A percentile compares a stretch with the other conserved stretches of the same genome.
phyloP scores from a whole-genome alignment of 2,113 vertebrate genomes.

The Tonatia bakeri region DNA sequence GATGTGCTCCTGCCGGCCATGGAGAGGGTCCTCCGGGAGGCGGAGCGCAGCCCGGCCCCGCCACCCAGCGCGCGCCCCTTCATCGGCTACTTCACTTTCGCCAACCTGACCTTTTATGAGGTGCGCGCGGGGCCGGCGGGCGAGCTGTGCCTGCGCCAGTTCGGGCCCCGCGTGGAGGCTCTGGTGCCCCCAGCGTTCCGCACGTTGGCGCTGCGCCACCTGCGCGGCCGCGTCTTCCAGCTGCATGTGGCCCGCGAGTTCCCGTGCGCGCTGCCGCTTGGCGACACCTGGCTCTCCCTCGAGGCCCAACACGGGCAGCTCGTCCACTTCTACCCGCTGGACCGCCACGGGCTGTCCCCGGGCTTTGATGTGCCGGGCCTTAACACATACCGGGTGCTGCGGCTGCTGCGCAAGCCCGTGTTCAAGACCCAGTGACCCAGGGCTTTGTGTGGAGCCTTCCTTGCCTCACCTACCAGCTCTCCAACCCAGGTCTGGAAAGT shows the following conservation, averaged over 20 bases:
- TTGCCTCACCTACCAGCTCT: background rate
- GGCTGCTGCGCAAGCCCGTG: conserved; percentile 81
- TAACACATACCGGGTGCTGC: conserved; percentile 89
- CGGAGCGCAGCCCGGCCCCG: conserved; percentile 78
- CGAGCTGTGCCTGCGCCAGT: conserved; percentile 91
- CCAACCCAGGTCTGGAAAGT: background rate
- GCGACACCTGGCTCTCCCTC: conserved; percentile 87
- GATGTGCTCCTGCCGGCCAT: conserved; percentile 87
- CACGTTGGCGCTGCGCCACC: conserved; percentile 87
- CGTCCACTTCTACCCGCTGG: conserved; percentile 88
- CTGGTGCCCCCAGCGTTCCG: conserved; percentile 86
- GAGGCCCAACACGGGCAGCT: conserved; percentile 92
- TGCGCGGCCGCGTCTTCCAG: conserved; percentile 89
- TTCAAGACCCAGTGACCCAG: conserved; percentile 78
- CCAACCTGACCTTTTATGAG: conserved; percentile 92
- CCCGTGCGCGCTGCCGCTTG: conserved; percentile 87
- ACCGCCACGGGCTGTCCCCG: conserved; percentile 85
- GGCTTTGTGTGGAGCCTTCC: fast-evolving
- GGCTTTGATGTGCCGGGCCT: conserved; percentile 93
- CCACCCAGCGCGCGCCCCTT: conserved; percentile 87
- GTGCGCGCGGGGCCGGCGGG: conserved; percentile 84
- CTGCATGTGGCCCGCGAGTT: conserved; percentile 90
- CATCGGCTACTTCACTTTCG: conserved; percentile 90
- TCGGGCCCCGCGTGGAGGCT: conserved; percentile 89
- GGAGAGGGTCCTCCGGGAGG: conserved; percentile 85